Evolutionary conservation across 2,888 invertebrate genomes (phyloP), one percentile per base, ranked within the genome.

Genomic region (Scotopteryx bipunctaria): DNA sequence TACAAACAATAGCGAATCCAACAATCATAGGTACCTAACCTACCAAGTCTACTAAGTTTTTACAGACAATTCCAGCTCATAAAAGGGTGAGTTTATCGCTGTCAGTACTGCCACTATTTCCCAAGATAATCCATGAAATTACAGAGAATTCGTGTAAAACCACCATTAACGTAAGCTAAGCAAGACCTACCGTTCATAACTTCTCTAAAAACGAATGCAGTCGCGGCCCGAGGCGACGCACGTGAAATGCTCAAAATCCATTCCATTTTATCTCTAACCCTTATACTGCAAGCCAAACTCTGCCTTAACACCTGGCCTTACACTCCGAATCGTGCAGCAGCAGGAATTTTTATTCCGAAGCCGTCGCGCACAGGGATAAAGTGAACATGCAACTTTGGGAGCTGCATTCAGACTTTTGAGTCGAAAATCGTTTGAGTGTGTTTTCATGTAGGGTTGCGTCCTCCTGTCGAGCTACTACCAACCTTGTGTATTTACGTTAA

Each of bases 171-270:
- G 40, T 52, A 40, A 45, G 56, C 62, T 55, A 57, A 57, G 58
- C 58, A 53, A 58, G 52, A 58, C 45, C 47, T 48, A 52, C 50
- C 57, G 58, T 60, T 58, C 49, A 63, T 61, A 58, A 62, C 61
- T 58, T 51, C 25, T 51, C 46, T 57, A 58, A 63, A 59, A 63
- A 60, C 65, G 65, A 65, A 64, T 61, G 71, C 72, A 72, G 60
- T 63, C 67, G 67, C 41, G 55, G 50, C 56, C 57, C 27, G 53
- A 42, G 53, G 46, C 55, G 44, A 54, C 76, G 78, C 82, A 71
- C 80, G 76, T 82, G 77, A 86, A 85, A 86, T 86, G 86, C 86
- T 86, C 85, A 86, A 86, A 85, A 87, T 86, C 82, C 85, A 86
- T 86, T 86, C 79, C 75, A 78, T 80, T 85, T 86, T 86, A 86